phyloP scores from a whole-genome alignment of 1,140 invertebrate genomes.

The Trigoniulus corallinus region DNA sequence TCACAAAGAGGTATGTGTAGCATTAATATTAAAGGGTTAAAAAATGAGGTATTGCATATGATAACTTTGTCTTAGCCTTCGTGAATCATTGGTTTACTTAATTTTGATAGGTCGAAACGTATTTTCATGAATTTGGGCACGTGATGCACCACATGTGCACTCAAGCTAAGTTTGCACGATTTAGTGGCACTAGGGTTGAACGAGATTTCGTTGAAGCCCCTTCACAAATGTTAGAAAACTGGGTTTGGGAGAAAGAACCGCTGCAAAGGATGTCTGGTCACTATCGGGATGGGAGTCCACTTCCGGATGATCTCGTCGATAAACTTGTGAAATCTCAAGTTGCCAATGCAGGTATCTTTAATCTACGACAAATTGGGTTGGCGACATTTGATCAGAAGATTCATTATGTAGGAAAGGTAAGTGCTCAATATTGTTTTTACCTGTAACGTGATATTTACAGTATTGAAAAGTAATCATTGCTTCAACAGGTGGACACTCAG shows the following conservation, averaged over 20 bases:
- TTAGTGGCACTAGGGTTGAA: slow-evolving; percentile 34
- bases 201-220: slow-evolving; percentile 39
- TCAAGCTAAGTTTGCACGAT: slow-evolving; percentile 26
- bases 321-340: slow-evolving; percentile 29
- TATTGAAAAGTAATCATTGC: slow-evolving; percentile 3
- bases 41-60: too few relatives aligned
- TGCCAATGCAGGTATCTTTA: slow-evolving; percentile 34
- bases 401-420: slow-evolving; percentile 23
- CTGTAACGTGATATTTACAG: neutral
- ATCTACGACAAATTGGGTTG: slow-evolving; percentile 32
- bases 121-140: slow-evolving; percentile 40
- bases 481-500: slow-evolving; percentile 27
- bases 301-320: slow-evolving; percentile 31
- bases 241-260: slow-evolving; percentile 36
- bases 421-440: slow-evolving; percentile 7
- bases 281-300: slow-evolving; percentile 26
- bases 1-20: slow-evolving; percentile 31
- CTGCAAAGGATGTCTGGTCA: slow-evolving; percentile 32
- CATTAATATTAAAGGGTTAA: neutral
- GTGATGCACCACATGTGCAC: slow-evolving; percentile 38
- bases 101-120: slow-evolving; percentile 35
- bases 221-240: slow-evolving; percentile 41
- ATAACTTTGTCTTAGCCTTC: too few relatives aligned
- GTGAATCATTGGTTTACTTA: too few relatives aligned
- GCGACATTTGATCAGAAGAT: slow-evolving; percentile 34